phyloP scores from a whole-genome alignment of 1,140 invertebrate species.

The Ceratoteleas bidentatus region DNA sequence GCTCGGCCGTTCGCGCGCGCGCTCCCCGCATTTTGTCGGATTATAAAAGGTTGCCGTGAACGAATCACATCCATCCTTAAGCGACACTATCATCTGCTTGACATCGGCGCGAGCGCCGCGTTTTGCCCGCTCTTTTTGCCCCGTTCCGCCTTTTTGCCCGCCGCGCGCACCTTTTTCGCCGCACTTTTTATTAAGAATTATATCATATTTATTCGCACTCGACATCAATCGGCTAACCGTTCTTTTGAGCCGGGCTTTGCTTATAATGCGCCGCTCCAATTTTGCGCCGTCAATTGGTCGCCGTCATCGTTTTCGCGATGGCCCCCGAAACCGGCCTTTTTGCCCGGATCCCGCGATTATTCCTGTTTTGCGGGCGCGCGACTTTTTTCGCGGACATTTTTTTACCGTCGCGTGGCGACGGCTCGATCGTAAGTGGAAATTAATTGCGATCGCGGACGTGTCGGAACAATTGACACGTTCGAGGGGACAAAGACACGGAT shows the following conservation, averaged over 20 bases:
- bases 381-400: no score
- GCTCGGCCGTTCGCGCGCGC: constrained; percentile 58
- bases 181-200: constrained; percentile 26
- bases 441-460: no score
- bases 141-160: constrained; percentile 5
- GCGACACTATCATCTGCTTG: constrained; percentile 62
- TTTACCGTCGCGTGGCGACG: no score
- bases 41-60: constrained; percentile 67
- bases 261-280: neutral
- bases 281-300: neutral
- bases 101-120: constrained; percentile 38
- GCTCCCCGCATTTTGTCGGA: constrained; percentile 66
- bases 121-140: constrained; percentile 4
- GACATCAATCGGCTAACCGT: constrained; percentile 40
- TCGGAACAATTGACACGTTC: no score
- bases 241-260: constrained; percentile 32
- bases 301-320: neutral
- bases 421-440: no score
- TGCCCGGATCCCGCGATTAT: neutral
- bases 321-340: neutral
- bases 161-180: constrained; percentile 10
- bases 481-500: no score
- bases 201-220: constrained; percentile 39
- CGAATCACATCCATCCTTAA: constrained; percentile 64
- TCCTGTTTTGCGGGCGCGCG: no score